Evolutionary conservation across 1,140 invertebrate genomes (phyloP).

Genomic region (Armadillidium nasatum): DNA sequence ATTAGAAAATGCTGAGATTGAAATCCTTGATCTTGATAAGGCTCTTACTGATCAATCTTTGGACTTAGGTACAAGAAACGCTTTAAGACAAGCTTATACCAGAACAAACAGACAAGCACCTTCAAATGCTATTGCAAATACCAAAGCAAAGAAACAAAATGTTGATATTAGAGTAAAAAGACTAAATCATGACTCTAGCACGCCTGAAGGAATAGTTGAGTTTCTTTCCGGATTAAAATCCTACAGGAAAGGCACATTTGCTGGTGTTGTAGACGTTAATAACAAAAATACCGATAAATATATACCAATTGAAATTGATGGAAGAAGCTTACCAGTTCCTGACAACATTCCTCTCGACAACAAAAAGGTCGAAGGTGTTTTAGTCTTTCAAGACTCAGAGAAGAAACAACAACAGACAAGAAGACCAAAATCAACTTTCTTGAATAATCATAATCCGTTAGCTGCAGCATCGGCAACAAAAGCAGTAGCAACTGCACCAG

Average conservation of each 20-base stretch:
- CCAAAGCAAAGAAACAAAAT: background rate
- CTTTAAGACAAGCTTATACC: slow-evolving; percentile 31
- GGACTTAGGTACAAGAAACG: slow-evolving; percentile 27
- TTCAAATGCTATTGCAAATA: background rate
- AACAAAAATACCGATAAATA: background rate
- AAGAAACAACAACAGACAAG: background rate
- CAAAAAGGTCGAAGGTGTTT: background rate
- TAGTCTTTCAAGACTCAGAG: background rate
- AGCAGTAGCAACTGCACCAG: too few relatives aligned
- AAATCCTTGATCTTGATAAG: slow-evolving; percentile 38
- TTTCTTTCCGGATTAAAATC: background rate
- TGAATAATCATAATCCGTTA: background rate
- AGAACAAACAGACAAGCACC: background rate
- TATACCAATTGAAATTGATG: background rate
- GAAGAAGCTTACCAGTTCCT: background rate
- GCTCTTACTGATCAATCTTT: slow-evolving; percentile 30
- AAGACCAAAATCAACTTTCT: background rate
- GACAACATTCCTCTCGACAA: background rate
- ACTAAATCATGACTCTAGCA: background rate
- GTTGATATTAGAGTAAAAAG: background rate
- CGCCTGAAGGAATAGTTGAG: background rate
- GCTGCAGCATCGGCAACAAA: background rate
- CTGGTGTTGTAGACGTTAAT: background rate
- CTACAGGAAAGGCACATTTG: background rate
- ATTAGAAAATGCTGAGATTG: slow-evolving; percentile 38